Base-by-base conservation (phyloP, 2,797 vertebrate genomes). In the Onychomys arenicola region DNA sequence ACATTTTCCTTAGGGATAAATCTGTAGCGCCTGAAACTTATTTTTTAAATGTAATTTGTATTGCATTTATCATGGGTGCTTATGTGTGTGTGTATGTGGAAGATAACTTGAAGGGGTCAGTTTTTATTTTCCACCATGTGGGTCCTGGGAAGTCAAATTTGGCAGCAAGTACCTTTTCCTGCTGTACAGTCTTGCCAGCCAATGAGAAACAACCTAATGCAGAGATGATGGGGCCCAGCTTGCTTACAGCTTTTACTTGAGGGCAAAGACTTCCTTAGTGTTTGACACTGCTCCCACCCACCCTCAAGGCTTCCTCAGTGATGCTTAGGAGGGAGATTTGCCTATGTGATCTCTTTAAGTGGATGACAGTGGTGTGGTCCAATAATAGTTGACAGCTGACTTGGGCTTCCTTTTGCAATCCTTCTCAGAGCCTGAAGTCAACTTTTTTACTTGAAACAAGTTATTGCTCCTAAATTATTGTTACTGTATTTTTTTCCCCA, bases 401-500 rank as follows among this genome's bases (percentile, higher is more conserved):
- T 80, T 13, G 21, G 40, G 10, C 13, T 12, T 12, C 27, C 9
- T n/a, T 19, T 19, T 5, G 32, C 43, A 13, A 57, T 11, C 27
- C 75, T 63, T 8, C 46, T 69, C 29, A 59, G 46, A 40, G 37
- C 49, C 43, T 76, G 5, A 17, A 40, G 8, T 89, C 67, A 89
- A 10, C n/a, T 0, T 55, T 37, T 71, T 69, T 63, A 71, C 37
- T 0, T 59, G 23, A 95, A 93, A 89, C 55, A 46, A 73, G 67
- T 21, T 59, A 52, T 16, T 84, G 67, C 14, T 87, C 21, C 81
- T 96, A 95, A 97, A 55, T 73, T 75, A 55, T 73, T 78, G 1
- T 40, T 96, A 14, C 46, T 67, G 89, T 97, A 96, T 96, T 14
- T 96, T 65, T 6, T 6, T 97, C 98, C 97, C 77, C 95, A 97